phyloP scores from a whole-genome alignment of 1,140 invertebrate species.

The Meloidogyne exigua region DNA sequence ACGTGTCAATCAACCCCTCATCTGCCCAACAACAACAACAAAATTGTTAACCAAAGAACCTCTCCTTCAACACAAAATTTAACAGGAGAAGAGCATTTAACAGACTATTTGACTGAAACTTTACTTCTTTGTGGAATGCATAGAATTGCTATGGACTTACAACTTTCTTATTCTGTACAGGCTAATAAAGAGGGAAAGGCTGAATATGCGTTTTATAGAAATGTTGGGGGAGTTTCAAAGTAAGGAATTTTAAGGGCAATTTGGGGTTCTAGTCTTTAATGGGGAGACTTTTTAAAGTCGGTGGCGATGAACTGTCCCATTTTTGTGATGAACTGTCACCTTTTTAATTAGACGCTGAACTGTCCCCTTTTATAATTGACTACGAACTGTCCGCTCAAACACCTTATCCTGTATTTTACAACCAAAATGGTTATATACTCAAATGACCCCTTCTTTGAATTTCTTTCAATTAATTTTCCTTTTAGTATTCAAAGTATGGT shows the following conservation, averaged over 20 bases:
- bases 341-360: too few relatives aligned
- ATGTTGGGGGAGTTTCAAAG: not conserved
- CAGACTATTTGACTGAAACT: slow-evolving; percentile 10
- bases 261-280: too few relatives aligned
- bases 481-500: slow-evolving; percentile 19
- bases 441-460: not conserved
- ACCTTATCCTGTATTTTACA: too few relatives aligned
- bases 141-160: slow-evolving; percentile 36
- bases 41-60: not conserved
- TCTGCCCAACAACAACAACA: not conserved
- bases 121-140: slow-evolving; percentile 32
- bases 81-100: not conserved
- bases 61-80: not conserved
- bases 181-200: slow-evolving; percentile 25
- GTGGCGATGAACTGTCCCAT: too few relatives aligned
- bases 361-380: too few relatives aligned
- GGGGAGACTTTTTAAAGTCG: too few relatives aligned
- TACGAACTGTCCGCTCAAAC: too few relatives aligned
- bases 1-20: not conserved
- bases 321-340: too few relatives aligned
- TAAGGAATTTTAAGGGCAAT: not conserved
- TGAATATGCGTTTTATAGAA: slow-evolving; percentile 28
- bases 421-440: too few relatives aligned
- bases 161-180: slow-evolving; percentile 35
- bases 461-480: not conserved